Conservation (phyloP, 2,888 invertebrate genomes). For the Achlya flavicornis region DNA sequence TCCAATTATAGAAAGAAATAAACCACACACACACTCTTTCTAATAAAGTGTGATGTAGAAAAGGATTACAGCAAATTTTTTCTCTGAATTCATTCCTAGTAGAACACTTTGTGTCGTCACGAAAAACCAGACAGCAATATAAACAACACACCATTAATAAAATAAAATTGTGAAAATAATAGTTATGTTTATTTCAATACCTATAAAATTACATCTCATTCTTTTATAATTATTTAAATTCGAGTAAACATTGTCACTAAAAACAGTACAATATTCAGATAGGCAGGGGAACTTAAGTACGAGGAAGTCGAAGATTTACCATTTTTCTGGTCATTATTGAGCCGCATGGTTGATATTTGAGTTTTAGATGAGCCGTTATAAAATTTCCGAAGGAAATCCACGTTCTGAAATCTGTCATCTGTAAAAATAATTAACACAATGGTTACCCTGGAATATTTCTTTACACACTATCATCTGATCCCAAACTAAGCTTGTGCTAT, state of each 20-base stretch:
- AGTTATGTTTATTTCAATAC: too few species aligned
- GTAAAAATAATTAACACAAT: neutral
- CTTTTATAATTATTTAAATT: too few species aligned
- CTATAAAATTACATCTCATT: too few species aligned
- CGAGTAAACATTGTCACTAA: neutral
- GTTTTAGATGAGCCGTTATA: neutral
- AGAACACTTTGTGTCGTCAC: too few species aligned
- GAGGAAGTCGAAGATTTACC: neutral
- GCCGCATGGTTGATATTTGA: neutral
- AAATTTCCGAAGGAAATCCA: neutral
- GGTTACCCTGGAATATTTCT: neutral
- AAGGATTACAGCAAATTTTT: too few species aligned
- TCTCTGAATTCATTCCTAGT: too few species aligned
- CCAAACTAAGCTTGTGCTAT: neutral
- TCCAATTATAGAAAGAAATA: too few species aligned
- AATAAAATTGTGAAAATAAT: too few species aligned
- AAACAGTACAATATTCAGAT: constrained; percentile 5
- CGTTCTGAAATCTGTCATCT: neutral
- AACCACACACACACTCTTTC: too few species aligned
- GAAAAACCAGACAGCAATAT: too few species aligned
- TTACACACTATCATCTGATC: neutral
- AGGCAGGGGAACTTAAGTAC: neutral
- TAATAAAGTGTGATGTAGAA: too few species aligned
- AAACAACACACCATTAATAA: too few species aligned
- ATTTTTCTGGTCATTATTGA: neutral